Evolutionary conservation across 2,888 invertebrate species (phyloP).

Genomic region (Gnatocerus cornutus): DNA sequence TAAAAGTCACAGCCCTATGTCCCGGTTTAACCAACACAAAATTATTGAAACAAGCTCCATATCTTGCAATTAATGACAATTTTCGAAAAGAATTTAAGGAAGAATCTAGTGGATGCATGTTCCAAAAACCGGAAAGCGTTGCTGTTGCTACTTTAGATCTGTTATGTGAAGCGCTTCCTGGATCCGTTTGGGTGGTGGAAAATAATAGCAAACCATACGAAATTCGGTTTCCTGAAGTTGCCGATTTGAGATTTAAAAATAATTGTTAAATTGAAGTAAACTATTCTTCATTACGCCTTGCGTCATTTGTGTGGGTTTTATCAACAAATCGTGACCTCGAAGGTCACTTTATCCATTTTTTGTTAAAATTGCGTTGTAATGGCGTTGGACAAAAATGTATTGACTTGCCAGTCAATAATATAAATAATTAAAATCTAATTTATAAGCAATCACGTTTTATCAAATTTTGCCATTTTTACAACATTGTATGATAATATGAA

Average conservation of each 20-base stretch:
- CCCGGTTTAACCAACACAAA: conserved; percentile 73
- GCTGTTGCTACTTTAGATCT: conserved; percentile 57
- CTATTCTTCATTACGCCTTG: neutral
- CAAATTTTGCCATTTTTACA: no score
- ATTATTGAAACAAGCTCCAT: conserved; percentile 62
- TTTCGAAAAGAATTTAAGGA: conserved; percentile 63
- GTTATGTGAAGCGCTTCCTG: conserved; percentile 58
- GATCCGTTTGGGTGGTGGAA: conserved; percentile 62
- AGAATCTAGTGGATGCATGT: conserved; percentile 59
- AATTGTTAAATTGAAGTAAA: conserved; percentile 34
- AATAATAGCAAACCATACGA: conserved; percentile 59
- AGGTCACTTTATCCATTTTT: no score
- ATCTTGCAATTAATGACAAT: conserved; percentile 61
- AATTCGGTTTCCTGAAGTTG: conserved; percentile 57
- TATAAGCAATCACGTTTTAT: no score
- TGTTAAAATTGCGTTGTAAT: no score
- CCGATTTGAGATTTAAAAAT: conserved; percentile 48
- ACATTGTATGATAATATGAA: no score
- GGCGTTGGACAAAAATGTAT: no score
- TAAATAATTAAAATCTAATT: no score
- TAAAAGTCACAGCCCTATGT: conserved; percentile 74
- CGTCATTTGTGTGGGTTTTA: no score
- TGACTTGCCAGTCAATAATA: no score
- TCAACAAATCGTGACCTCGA: no score
- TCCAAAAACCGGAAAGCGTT: conserved; percentile 58